Conservation (phyloP, 2,888 invertebrate genomes). For the Tachystola acroxantha region DNA sequence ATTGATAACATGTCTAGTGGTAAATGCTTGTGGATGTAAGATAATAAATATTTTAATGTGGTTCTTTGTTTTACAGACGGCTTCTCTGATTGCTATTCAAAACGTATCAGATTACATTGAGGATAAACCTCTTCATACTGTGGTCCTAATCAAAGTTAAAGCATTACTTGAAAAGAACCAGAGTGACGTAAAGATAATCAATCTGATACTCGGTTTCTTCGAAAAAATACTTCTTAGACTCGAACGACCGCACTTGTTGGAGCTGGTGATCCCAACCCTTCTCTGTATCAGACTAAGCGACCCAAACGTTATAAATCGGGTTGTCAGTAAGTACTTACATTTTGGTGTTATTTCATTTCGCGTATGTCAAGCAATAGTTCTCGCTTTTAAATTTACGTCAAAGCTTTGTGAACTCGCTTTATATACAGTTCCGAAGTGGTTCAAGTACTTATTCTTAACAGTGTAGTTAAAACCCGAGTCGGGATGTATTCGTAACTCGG, state of each 20-base stretch:
- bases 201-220: constrained; percentile 86
- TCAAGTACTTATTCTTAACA: background rate
- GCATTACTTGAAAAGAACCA: constrained; percentile 88
- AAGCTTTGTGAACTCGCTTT: background rate
- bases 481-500: too few relatives aligned
- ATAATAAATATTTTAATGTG: background rate
- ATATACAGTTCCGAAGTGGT: too few relatives aligned
- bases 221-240: constrained; percentile 90
- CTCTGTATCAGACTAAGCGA: constrained; percentile 92
- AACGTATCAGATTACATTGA: constrained; percentile 91
- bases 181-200: constrained; percentile 87
- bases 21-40: background rate
- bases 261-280: constrained; percentile 93
- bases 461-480: background rate
- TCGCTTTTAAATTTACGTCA: too few relatives aligned
- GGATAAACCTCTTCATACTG: constrained; percentile 86
- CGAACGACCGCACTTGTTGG: constrained; percentile 92
- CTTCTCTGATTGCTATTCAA: constrained; percentile 91
- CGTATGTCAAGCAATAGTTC: too few relatives aligned
- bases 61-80: constrained; percentile 80
- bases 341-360: background rate
- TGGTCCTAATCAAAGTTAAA: constrained; percentile 91
- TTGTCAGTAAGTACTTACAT: constrained; percentile 96
- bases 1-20: constrained; percentile 2
- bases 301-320: constrained; percentile 91